Base-by-base conservation (phyloP, 2,797 vertebrate genomes). In the Sphenopsis melanotis region DNA sequence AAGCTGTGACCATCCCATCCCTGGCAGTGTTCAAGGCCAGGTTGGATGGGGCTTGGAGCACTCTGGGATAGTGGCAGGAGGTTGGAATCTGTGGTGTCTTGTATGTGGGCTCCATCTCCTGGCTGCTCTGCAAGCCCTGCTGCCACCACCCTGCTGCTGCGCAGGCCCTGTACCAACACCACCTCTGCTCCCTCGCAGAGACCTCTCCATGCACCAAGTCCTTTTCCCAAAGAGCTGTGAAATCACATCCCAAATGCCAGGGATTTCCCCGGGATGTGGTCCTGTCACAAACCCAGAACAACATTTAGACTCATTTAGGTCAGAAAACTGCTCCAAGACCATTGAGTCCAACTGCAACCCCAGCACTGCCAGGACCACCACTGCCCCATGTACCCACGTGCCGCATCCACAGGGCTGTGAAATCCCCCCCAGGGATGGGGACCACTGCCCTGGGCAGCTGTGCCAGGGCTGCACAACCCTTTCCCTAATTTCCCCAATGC, bases 81-180 rank as follows among this genome's bases (percentile, higher is more conserved):
- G 20, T n/a, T 66, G 46, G 39, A 74, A 41, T 24, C n/a, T 32
- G 22, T 27, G 82, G 37, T 88, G 55, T 49, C 42, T 83, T 81
- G 86, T 66, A 37, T 78, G 49, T 89, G 86, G 69, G 93, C 95
- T 95, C 90, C 93, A 96, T 68, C 95, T 96, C 80, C 92, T 93
- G 92, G 93, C 88, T 94, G 92, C 77, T 91, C 86, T 50, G 80
- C 86, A 88, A 91, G 83, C 65, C 83, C 79, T 44, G 1, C 32
- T 27, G 41, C 52, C 82, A 52, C 44, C 19, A 17, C 10, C 30
- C 50, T 57, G 81, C 66, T 72, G 59, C 63, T 46, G 24, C 3
- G 17, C 55, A 47, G 60, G 18, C 29, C 11, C 17, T 59, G 44
- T 64, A n/a, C 34, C 66, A 22, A 26, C 17, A 26, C 17, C 39